Evolutionary conservation across 2,888 invertebrate genomes (phyloP).

Genomic region (Ophion costatus): DNA sequence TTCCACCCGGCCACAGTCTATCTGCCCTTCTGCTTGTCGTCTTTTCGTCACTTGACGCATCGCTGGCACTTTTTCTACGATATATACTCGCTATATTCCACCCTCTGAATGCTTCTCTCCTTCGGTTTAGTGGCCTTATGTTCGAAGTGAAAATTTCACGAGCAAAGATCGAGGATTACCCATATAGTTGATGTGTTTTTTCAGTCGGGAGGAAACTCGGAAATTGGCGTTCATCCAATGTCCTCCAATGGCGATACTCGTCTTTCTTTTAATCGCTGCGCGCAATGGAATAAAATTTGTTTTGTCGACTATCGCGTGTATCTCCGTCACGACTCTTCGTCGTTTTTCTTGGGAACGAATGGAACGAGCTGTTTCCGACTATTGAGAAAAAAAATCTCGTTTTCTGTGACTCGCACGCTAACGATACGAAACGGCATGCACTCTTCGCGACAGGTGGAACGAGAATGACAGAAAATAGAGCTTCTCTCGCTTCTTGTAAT

Average conservation of each 20-base stretch:
- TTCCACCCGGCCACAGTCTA: slow-evolving; percentile 52
- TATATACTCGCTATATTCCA: slow-evolving; percentile 19
- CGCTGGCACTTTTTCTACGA: slow-evolving; percentile 41
- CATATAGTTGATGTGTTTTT: no score
- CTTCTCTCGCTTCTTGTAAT: neutral
- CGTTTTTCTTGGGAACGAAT: neutral
- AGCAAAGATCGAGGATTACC: no score
- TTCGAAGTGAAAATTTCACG: neutral
- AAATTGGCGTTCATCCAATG: no score
- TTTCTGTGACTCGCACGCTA: no score
- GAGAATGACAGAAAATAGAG: neutral
- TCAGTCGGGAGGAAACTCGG: no score
- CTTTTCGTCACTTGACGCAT: slow-evolving; percentile 58
- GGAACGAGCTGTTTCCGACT: neutral
- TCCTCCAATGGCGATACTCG: no score
- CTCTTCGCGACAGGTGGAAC: slow-evolving; percentile 12
- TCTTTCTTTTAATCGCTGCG: no score
- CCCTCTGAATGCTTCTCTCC: slow-evolving; percentile 15
- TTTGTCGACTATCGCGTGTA: no score
- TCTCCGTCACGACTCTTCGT: no score
- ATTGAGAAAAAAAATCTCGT: neutral
- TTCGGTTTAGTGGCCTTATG: slow-evolving; percentile 1
- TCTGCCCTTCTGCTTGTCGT: slow-evolving; percentile 43
- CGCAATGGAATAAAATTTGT: no score
- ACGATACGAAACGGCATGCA: neutral